phyloP scores from a whole-genome alignment of 2,888 invertebrate genomes.

The Standfussiana lucernea region DNA sequence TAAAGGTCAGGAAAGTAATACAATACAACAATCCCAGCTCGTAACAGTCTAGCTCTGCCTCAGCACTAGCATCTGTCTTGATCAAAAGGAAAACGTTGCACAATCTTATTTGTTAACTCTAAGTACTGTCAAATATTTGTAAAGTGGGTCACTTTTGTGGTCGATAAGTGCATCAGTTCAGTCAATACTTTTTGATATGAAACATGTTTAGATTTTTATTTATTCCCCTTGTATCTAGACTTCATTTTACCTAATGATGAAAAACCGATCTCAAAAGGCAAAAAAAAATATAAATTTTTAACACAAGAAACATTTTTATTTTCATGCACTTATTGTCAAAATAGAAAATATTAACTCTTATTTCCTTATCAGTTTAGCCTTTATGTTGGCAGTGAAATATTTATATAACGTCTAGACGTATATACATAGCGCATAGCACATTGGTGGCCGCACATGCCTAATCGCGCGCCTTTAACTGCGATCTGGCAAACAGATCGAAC shows the following conservation, averaged over 20 bases:
- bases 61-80: constrained; percentile 16
- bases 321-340: constrained; percentile 16
- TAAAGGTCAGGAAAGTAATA: constrained; percentile 54
- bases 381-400: constrained; percentile 33
- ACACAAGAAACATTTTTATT: constrained; percentile 5
- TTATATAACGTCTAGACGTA: constrained; percentile 44
- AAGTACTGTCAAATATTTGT: constrained; percentile 14
- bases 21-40: constrained; percentile 13
- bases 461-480: constrained; percentile 23
- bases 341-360: constrained; percentile 14
- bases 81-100: constrained; percentile 46
- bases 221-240: not conserved
- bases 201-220: not conserved
- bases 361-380: constrained; percentile 45
- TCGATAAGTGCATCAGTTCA: not conserved
- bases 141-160: constrained; percentile 34
- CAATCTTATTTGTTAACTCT: constrained; percentile 47
- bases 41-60: constrained; percentile 39
- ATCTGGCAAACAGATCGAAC: constrained; percentile 43
- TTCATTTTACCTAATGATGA: not conserved
- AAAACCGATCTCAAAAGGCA: not conserved
- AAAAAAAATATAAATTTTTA: not conserved
- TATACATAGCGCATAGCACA: not conserved
- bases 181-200: not conserved
- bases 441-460: constrained; percentile 16